These are phyloP conservation scores for Caenorhabditis tropicalis DNA, from an alignment of 1,140 invertebrate species.

Conservation along the genomic window DNA sequence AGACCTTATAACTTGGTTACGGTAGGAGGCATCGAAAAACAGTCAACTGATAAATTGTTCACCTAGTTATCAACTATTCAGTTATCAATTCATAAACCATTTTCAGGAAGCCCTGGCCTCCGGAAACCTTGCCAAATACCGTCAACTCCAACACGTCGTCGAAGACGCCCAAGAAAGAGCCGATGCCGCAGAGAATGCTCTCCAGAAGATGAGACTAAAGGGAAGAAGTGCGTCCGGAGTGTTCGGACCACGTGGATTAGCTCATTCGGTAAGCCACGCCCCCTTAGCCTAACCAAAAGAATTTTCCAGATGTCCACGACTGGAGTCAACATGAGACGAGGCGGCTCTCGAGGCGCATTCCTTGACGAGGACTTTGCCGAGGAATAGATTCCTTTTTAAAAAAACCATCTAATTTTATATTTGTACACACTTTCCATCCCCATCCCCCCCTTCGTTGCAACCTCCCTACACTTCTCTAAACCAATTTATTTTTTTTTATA, in stretches of 20 bases:
- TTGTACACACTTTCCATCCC: constrained; percentile 22
- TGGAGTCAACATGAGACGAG: constrained; percentile 23
- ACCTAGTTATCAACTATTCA: too few species aligned
- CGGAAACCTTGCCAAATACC: constrained; percentile 97
- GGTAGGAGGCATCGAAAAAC: too few species aligned
- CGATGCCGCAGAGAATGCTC: constrained; percentile 93
- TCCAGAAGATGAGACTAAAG: constrained; percentile 96
- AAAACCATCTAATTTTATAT: not conserved
- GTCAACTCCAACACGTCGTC: constrained; percentile 96
- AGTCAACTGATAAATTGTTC: too few species aligned
- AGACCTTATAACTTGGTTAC: too few species aligned
- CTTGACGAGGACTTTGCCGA: constrained; percentile 48
- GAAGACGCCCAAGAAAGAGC: constrained; percentile 97
- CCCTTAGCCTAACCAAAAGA: not conserved
- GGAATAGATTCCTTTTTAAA: constrained; percentile 9
- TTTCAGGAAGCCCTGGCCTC: constrained; percentile 90
- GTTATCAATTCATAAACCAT: not conserved
- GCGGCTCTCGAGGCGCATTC: constrained; percentile 47
- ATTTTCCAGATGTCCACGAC: constrained; percentile 44
- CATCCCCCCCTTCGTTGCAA: not conserved
- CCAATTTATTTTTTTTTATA: not conserved
- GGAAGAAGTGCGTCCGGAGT: constrained; percentile 77
- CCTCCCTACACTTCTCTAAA: constrained; percentile 11
- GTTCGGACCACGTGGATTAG: constrained; percentile 53
- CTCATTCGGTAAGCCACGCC: constrained; percentile 47